Evolutionary conservation across 30 jellyfish, hydroid and myxozoan species (phyloP).

Genomic region (Aurelia sp.): DNA sequence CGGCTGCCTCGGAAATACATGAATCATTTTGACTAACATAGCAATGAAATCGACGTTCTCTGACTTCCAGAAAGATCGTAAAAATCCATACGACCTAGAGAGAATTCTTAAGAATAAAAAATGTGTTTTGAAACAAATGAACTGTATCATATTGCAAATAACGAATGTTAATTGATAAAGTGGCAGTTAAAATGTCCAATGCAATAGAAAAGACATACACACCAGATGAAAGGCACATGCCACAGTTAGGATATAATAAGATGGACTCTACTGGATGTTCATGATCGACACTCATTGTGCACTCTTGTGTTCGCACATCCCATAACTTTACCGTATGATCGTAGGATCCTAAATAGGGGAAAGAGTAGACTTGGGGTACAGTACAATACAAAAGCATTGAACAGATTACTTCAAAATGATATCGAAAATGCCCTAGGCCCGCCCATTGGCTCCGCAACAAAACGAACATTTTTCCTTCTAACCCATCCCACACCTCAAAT

Average conservation of each 20-base stretch:
- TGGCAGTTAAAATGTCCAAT: neutral
- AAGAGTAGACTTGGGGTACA: neutral
- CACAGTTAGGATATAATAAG: conserved; percentile 84
- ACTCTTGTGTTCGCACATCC: conserved; percentile 76
- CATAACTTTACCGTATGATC: conserved; percentile 96
- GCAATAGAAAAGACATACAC: neutral
- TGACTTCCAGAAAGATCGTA: too few species aligned
- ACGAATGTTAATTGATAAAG: neutral
- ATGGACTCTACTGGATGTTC: conserved; percentile 97
- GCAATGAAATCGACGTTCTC: too few species aligned
- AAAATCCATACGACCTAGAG: too few species aligned
- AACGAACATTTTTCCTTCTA: too few species aligned
- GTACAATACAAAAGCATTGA: too few species aligned
- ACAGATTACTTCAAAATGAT: too few species aligned
- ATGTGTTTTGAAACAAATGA: neutral
- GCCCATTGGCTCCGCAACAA: too few species aligned
- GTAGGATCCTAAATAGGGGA: conserved; percentile 74
- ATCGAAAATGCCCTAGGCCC: too few species aligned
- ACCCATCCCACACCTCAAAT: too few species aligned
- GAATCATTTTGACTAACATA: too few species aligned
- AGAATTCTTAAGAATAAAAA: too few species aligned
- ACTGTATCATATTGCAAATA: neutral
- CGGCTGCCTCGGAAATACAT: too few species aligned
- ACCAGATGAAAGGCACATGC: conserved; percentile 96
- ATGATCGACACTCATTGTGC: conserved; percentile 79